Base-by-base conservation (phyloP, 2,797 vertebrate genomes). In the Micrastur ruficollis region DNA sequence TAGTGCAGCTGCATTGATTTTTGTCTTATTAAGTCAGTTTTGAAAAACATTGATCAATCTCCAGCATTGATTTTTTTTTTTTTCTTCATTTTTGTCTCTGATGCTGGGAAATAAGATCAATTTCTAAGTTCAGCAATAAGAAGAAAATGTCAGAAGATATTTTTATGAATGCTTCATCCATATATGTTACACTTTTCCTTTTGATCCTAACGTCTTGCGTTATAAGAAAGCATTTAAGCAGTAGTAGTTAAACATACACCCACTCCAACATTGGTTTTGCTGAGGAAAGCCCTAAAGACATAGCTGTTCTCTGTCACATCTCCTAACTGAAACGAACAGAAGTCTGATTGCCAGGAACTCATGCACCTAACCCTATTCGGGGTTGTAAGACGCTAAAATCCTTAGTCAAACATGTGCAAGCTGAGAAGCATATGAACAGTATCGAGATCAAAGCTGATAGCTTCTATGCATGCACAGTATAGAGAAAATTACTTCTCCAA, bases 11-110 rank as follows among this genome's bases (percentile, higher is more conserved):
- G 34, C 63, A 96, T 92, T 94, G 95, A 97, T 97, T 95, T 96
- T 94, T 95, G 73, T 87, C 90, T 97, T 96, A 97, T 93, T 95
- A 97, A 96, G 81, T 91, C 80, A 79, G 85, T 93, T 97, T 89
- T 96, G 86, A 90, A 90, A 96, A 95, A 88, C 91, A 94, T 70
- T 87, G 89, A 96, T 97, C 95, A 94, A 96, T 97, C 83, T 85
- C 81, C 76, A 94, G 58, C 76, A 97, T 89, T 6, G 94, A 97
- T 95, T 94, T 92, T 88, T 36, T 36, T 36, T 36, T 87, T 93
- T 52, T n/a, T 21, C 86, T 93, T 96, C 81, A 91, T 96, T 96
- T 96, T 96, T 95, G 86, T 85, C 66, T 94, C 83, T 94, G 84
- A 92, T 91, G 92, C 79, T 82, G 52, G 63, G 82, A 97, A 97